Conservation (phyloP, 2,113 vertebrate genomes). For the Chamaea fasciata region DNA sequence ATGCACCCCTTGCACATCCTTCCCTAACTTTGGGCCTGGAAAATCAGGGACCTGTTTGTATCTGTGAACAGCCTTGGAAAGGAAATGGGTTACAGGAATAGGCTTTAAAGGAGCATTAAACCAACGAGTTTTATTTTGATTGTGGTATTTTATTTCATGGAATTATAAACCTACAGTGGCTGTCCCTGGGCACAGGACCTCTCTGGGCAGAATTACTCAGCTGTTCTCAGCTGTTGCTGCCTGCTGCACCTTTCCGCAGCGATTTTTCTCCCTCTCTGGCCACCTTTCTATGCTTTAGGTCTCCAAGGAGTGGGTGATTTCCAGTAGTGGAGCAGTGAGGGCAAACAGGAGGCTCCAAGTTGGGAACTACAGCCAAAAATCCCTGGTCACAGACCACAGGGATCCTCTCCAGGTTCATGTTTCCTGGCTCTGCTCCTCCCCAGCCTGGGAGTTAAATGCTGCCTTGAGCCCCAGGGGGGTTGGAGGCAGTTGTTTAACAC, state of each 20-base stretch:
- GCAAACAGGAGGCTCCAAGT: neutral
- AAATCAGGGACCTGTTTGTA: neutral
- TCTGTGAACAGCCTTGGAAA: neutral
- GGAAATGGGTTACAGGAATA: neutral
- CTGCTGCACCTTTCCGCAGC: neutral
- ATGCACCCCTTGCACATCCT: neutral
- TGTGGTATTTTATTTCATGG: neutral
- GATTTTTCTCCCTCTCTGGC: neutral
- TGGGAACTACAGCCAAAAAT: neutral
- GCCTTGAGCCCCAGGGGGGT: neutral
- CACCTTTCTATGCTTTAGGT: neutral
- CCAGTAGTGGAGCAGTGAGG: neutral
- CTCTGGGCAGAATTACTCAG: neutral
- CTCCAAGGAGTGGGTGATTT: neutral
- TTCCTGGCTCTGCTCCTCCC: neutral
- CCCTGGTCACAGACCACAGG: accelerated
- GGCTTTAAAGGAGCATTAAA: neutral
- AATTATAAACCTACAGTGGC: neutral
- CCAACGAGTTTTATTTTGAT: neutral
- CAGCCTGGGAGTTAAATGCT: neutral
- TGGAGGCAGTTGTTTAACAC: neutral
- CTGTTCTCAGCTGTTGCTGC: neutral
- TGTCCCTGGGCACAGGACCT: neutral
- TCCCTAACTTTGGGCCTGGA: neutral
- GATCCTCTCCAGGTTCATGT: neutral